These are phyloP conservation scores for Gadopsis bispinosus DNA, from an alignment of 2,797 vertebrate genomes.

Conservation along the genomic window DNA sequence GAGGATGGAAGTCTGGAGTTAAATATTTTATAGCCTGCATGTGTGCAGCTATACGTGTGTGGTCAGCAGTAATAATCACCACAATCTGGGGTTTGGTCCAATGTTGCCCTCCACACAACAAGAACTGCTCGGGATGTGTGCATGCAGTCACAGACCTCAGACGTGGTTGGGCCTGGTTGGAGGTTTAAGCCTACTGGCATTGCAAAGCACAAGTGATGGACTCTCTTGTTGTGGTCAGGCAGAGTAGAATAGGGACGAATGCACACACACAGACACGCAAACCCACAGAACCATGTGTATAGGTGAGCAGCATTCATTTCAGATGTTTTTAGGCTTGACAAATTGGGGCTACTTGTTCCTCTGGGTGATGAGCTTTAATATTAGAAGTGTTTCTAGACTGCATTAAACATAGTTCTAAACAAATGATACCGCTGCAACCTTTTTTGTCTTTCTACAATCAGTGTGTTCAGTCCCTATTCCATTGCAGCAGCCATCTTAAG, in stretches of 20 bases:
- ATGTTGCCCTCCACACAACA: constrained; percentile 48
- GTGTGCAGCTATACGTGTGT: constrained; percentile 78
- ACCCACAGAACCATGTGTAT: not conserved
- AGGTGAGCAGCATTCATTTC: not conserved
- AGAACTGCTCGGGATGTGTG: constrained; percentile 47
- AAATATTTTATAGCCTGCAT: constrained; percentile 75
- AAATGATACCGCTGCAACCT: not conserved
- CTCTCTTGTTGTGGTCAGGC: constrained; percentile 49
- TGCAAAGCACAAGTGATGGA: constrained; percentile 42
- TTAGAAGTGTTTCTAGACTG: not conserved
- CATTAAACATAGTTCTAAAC: not conserved
- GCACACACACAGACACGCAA: constrained; percentile 9
- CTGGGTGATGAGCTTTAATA: not conserved
- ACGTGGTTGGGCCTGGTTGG: constrained; percentile 18
- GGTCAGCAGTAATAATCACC: constrained; percentile 74
- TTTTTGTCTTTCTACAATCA: not conserved
- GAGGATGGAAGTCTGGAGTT: constrained; percentile 60
- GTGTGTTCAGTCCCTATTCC: not conserved
- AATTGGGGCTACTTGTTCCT: not conserved
- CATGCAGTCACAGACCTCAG: constrained; percentile 55
- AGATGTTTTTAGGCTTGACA: constrained; percentile 10
- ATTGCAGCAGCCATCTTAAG: not conserved
- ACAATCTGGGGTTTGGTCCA: constrained; percentile 73
- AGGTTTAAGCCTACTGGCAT: constrained; percentile 40
- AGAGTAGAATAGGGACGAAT: constrained; percentile 20